Evolutionary conservation across 2,113 vertebrate species (phyloP).

Genomic region (Macquaria ambigua): DNA sequence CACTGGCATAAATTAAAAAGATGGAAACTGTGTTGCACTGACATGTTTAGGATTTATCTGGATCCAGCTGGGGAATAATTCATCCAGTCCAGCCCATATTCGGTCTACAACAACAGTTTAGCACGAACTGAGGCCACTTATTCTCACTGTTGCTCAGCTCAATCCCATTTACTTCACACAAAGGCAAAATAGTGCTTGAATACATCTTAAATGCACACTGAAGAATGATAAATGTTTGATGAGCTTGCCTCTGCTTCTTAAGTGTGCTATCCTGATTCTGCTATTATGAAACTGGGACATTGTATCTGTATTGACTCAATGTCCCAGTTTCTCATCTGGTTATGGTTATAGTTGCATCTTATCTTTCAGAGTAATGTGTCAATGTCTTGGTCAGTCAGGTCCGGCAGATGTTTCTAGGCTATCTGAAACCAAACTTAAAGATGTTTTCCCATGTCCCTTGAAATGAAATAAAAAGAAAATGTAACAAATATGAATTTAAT

Average conservation of each 20-base stretch:
- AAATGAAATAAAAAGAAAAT: neutral
- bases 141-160: conserved; percentile 11
- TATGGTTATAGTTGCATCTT: neutral
- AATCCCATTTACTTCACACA: conserved; percentile 6
- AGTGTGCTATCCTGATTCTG: neutral
- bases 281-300: neutral
- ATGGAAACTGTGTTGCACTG: neutral
- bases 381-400: neutral
- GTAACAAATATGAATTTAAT: neutral
- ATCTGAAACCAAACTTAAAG: neutral
- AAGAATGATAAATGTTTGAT: conserved; percentile 17
- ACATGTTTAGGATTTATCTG: conserved; percentile 10
- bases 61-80: conserved; percentile 35
- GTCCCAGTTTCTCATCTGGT: neutral
- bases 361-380: conserved; percentile 1
- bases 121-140: neutral
- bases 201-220: conserved; percentile 16
- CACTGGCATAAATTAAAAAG: neutral
- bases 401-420: neutral
- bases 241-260: neutral
- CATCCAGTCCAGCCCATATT: conserved; percentile 16
- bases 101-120: neutral
- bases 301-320: conserved; percentile 9
- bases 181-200: conserved; percentile 3
- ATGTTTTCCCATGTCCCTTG: neutral